Evolutionary conservation across 2,888 invertebrate species (phyloP), one percentile per base, ranked within the genome.

Genomic region (Petrolisthes cinctipes): DNA sequence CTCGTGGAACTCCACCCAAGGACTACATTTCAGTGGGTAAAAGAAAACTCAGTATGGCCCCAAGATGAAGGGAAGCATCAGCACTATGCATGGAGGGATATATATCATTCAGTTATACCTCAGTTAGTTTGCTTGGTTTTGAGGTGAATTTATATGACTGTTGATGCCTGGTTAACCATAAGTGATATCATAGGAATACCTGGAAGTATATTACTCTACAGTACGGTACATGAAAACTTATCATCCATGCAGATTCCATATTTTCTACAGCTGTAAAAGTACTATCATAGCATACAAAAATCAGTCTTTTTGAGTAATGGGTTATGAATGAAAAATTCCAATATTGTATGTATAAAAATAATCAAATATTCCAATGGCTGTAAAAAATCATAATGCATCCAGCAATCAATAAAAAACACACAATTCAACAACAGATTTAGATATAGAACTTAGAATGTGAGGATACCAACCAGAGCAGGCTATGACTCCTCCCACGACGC

Each of bases 401-500:
- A 66, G 3, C 14, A 66, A 66, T n/a, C 14, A 37, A 37, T 37
- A 37, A 37, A 37, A 37, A 37, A 17, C 2, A 7, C 7, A 5
- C 20, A n/a, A 76, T 5, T 23, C 14, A 76, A 37, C 20, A 4
- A 79, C 0, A 57, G 4, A 20, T n/a, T 14, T 20, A 11, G 51
- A 66, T 51, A 53, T 20, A 6, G 14, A 7, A 75, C 51, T 23
- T 14, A 14, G 23, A 56, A 37, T 37, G 4, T 11, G 14, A 2
- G 0, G 20, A 37, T 4, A 86, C 88, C 66, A 53, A 90, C 90
- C 90, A 51, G 97, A 95, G 83, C 97, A 96, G 37, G 98, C 95
- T 93, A 97, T 97, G 91, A 99, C 96, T 75, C 99, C 99, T 91
- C 98, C 97, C 80, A 98, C 95, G 76, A 98, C 95, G 1, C 98